A percentile compares a stretch with the other conserved stretches of the same genome.
Evolutionary conservation across 2,888 invertebrate species (phyloP).

Genomic region (Hanleya hanleyi): DNA sequence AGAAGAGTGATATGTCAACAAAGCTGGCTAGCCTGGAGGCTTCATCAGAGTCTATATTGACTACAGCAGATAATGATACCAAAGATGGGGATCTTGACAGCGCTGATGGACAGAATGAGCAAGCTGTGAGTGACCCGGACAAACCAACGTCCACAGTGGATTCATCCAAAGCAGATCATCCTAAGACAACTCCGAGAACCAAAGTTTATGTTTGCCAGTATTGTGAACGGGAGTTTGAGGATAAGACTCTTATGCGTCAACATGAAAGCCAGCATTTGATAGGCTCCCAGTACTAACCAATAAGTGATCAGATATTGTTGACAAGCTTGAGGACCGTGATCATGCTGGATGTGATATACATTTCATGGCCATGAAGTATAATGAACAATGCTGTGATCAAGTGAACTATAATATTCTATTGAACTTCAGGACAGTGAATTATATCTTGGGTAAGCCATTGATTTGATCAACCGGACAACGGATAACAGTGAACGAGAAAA

Average conservation of each 20-base stretch:
- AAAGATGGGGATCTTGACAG: background rate
- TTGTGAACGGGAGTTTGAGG: slow-evolving; percentile 64
- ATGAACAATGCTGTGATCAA: too few species aligned
- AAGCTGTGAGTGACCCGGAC: slow-evolving; percentile 15
- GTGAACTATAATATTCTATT: too few species aligned
- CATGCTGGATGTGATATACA: too few species aligned
- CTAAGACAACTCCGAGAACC: slow-evolving; percentile 13
- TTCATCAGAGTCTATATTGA: background rate
- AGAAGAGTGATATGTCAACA: slow-evolving; percentile 2
- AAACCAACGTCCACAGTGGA: slow-evolving; percentile 11
- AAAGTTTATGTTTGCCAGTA: slow-evolving; percentile 65
- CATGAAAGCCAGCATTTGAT: slow-evolving; percentile 64
- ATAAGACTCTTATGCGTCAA: slow-evolving; percentile 54
- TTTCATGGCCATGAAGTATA: too few species aligned
- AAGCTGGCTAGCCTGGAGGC: background rate
- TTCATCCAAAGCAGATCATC: background rate
- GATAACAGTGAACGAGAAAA: too few species aligned
- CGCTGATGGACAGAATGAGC: background rate
- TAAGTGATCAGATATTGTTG: too few species aligned
- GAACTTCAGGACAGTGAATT: too few species aligned
- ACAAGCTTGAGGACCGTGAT: too few species aligned
- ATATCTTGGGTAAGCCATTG: too few species aligned
- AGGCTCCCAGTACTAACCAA: slow-evolving; percentile 20
- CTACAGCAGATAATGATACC: background rate
- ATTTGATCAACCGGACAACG: too few species aligned